These are phyloP conservation scores for Circaetus gallicus DNA, from an alignment of 2,113 vertebrate species.

Conservation along the genomic window DNA sequence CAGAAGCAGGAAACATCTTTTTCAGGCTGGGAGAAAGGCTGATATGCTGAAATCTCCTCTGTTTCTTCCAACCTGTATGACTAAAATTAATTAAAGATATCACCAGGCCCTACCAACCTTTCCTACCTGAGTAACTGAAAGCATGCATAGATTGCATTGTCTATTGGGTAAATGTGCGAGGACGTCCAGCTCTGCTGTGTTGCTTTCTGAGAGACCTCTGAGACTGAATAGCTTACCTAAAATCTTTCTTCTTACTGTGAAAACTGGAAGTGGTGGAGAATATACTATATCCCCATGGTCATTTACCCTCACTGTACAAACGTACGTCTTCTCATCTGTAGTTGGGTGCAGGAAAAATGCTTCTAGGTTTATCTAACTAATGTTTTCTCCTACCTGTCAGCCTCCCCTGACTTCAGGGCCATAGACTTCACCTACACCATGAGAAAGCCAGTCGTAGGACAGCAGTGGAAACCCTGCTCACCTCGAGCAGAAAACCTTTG, in stretches of 20 bases:
- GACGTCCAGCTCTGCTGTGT: background rate
- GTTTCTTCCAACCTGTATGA: background rate
- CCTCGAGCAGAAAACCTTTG: background rate
- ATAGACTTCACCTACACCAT: background rate
- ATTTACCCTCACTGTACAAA: background rate
- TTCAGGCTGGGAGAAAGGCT: background rate
- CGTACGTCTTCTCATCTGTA: fast-evolving
- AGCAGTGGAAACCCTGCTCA: background rate
- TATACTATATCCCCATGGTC: background rate
- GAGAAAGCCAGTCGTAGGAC: background rate
- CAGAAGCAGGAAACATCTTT: background rate
- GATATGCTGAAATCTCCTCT: background rate
- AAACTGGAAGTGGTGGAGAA: background rate
- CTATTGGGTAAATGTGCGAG: background rate
- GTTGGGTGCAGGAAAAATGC: background rate
- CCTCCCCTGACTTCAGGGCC: background rate
- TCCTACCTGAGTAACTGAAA: background rate
- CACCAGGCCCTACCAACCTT: background rate
- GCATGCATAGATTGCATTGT: fast-evolving
- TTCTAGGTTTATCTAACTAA: background rate
- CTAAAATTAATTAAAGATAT: background rate
- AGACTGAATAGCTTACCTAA: background rate
- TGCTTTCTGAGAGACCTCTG: background rate
- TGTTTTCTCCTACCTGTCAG: background rate
- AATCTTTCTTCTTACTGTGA: background rate